These are phyloP conservation scores for Plutella xylostella DNA, from an alignment of 2,888 invertebrate species.

Conservation along the genomic window DNA sequence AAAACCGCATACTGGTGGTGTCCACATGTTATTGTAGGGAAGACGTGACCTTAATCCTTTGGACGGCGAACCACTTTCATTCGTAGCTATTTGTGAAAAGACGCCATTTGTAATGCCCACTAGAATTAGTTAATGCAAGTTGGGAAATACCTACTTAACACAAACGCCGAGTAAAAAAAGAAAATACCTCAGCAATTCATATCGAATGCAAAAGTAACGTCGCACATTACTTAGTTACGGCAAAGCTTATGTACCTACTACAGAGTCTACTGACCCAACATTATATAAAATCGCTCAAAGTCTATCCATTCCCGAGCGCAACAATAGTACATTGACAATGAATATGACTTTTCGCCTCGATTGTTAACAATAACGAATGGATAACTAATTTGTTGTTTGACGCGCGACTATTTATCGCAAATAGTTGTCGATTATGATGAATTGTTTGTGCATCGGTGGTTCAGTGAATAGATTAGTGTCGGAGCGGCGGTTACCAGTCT, in stretches of 20 bases:
- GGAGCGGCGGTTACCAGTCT: constrained; percentile 19
- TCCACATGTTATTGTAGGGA: constrained; percentile 31
- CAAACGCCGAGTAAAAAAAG: too few relatives aligned
- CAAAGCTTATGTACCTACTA: too few relatives aligned
- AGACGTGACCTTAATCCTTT: constrained; percentile 55
- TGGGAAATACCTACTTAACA: too few relatives aligned
- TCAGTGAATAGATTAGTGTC: constrained; percentile 39
- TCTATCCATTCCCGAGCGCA: too few relatives aligned
- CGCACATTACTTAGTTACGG: too few relatives aligned
- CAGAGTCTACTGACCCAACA: too few relatives aligned
- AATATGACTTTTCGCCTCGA: constrained; percentile 25
- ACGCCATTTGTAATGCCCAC: neutral
- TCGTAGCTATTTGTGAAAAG: constrained; percentile 12
- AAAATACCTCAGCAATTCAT: too few relatives aligned
- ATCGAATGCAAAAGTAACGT: too few relatives aligned
- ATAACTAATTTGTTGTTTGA: constrained; percentile 46
- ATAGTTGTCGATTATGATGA: constrained; percentile 43
- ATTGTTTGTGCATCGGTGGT: constrained; percentile 33
- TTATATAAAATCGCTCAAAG: too few relatives aligned
- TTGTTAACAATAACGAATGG: constrained; percentile 50
- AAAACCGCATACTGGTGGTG: constrained; percentile 46
- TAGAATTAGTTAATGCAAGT: too few relatives aligned
- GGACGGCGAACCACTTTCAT: constrained; percentile 26
- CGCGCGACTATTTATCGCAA: constrained; percentile 44
- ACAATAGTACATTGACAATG: constrained; percentile 23